Evolutionary conservation across 2,113 vertebrate species (phyloP), one percentile per base, ranked within the genome.

Genomic region (Phasianus colchicus): DNA sequence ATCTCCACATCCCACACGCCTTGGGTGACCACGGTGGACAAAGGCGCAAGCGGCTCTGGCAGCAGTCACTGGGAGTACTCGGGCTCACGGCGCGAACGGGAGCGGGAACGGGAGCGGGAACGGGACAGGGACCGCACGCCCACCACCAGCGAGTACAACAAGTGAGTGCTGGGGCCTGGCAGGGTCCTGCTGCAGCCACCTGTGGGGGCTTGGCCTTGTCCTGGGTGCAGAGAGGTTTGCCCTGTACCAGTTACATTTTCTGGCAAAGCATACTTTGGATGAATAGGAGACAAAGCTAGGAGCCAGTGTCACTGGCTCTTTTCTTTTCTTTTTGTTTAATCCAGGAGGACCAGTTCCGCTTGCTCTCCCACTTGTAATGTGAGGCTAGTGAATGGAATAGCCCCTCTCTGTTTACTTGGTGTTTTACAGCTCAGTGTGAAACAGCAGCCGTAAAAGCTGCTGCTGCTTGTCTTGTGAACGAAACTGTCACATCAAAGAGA

Each of bases 41-140:
- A 97, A 69, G 86, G 87, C 54, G 92, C 96, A 7, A 96, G 93
- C 66, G 93, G 92, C 38, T 96, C 94, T 21, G 92, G 94, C 71
- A 92, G 87, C 72, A 93, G 96, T 52, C 97, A 96, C 79, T 98
- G 97, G 97, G 97, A 98, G 5, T 97, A 98, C 78, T 97, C 96
- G 0, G 95, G 95, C 79, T 95, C 97, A 2, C 91, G 97, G 75
- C 89, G 97, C 0, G 96, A 97, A 18, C 25, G 96, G 58, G 97
- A 98, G 29, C 74, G 97, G 1, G 98, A 98, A 0, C 82, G 96
- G 0, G 97, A 96, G 2, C 22, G 96, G 13, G 93, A 90, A 27
- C 61, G 93, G 13, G 90, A 92, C 84, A 45, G 95, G 5, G 95
- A 97, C 45, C 96, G 92, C 61, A 97, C 97, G 11, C 96, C 97